Base-by-base conservation (phyloP, 1,140 invertebrate genomes). In the Planococcus citri region DNA sequence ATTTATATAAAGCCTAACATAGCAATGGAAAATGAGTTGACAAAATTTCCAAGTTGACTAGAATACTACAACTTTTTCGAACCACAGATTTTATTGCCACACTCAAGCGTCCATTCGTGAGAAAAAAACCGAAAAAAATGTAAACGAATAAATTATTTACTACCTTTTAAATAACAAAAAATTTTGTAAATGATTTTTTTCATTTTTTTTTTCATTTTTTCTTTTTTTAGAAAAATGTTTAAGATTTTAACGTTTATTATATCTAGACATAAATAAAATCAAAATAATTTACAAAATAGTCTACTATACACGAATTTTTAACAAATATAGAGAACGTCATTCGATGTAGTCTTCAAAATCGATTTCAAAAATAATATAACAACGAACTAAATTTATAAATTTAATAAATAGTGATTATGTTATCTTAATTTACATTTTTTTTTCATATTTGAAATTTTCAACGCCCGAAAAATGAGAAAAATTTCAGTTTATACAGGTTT, bases 371-470 rank as follows among this genome's bases (percentile, higher is more conserved):
- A 51, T 37, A 37, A 37, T 51, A 51, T 20, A 51, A 51, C 41
- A 51, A 51, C 41, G 41, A 51, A 51, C 41, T 51, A 51, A 6
- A 51, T 51, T 17, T 17, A 51, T 51, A 51, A 14, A 3, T 37
- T 37, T 51, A 9, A 51, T 51, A 17, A 51, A 17, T 20, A 51
- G n/a, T 51, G 41, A 51, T 51, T 51, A 51, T 51, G 41, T 51
- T 51, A 51, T 33, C 41, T 51, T 51, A 51, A 51, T 51, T 51
- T 51, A 51, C 41, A 51, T 51, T 51, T 51, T 51, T 51, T 20
- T n/a, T n/a, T n/a, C n/a, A n/a, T n/a, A n/a, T n/a, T 33, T 12
- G 29, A 33, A 33, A 33, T 33, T 33, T 33, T 12, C 29, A 33
- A 33, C 29, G 29, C 29, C n/a, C 29, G 29, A 33, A 33, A 12